Percentiles rank a stretch among this genome's conserved stretches.
These are phyloP conservation scores for Gerosis bhagava DNA, from an alignment of 2,888 invertebrate genomes.

Conservation along the genomic window DNA sequence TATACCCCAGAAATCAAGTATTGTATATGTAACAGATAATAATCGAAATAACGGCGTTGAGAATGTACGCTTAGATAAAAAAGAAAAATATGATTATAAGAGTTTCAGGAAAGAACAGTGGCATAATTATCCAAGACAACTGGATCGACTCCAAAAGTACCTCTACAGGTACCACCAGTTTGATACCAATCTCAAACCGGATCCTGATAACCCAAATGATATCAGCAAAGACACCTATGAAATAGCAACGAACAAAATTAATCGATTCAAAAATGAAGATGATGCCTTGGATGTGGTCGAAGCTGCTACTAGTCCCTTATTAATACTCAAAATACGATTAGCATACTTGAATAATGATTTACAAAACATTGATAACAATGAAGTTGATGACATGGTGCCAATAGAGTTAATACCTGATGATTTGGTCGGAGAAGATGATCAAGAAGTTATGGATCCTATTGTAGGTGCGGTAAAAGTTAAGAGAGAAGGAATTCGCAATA, in stretches of 20 bases:
- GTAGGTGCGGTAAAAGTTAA: slow-evolving; percentile 49
- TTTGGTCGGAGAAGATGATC: slow-evolving; percentile 31
- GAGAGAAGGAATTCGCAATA: slow-evolving; percentile 44
- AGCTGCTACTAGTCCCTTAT: slow-evolving; percentile 53
- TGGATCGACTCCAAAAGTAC: slow-evolving; percentile 62
- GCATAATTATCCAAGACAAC: slow-evolving; percentile 69
- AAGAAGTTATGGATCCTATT: slow-evolving; percentile 30
- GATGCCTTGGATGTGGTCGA: slow-evolving; percentile 47
- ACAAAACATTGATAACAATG: slow-evolving; percentile 36
- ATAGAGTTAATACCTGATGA: slow-evolving; percentile 17
- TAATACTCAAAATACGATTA: slow-evolving; percentile 64
- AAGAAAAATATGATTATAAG: slow-evolving; percentile 43
- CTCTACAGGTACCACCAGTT: slow-evolving; percentile 37
- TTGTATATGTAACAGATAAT: slow-evolving; percentile 42
- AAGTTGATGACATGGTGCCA: slow-evolving; percentile 34
- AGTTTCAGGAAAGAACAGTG: slow-evolving; percentile 68
- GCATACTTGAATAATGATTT: slow-evolving; percentile 50
- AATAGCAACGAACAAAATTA: slow-evolving; percentile 36
- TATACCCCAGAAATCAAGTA: slow-evolving; percentile 43
- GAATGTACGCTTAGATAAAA: slow-evolving; percentile 36
- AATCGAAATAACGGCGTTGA: slow-evolving; percentile 47
- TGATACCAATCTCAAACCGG: slow-evolving; percentile 30
- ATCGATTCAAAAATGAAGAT: slow-evolving; percentile 39
- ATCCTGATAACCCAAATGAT: slow-evolving; percentile 44
- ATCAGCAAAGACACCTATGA: slow-evolving; percentile 12